These are phyloP conservation scores for Conger conger DNA, from an alignment of 2,113 vertebrate genomes.

Conservation along the genomic window DNA sequence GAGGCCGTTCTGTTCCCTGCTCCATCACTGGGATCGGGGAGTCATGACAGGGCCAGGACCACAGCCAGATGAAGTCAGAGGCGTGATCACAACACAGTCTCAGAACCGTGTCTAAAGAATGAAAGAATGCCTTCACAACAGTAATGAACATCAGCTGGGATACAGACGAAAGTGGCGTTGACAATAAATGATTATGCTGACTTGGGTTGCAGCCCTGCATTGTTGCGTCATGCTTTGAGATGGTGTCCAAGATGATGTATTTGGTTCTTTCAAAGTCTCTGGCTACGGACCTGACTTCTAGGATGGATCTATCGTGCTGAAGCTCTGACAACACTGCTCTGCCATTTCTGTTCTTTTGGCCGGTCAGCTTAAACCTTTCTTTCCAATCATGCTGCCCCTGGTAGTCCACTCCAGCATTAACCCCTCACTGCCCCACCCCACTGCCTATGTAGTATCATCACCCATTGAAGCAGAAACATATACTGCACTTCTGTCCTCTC, in stretches of 20 bases:
- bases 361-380: not conserved
- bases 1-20: not conserved
- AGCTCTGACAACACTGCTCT: constrained; percentile 16
- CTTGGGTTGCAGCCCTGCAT: constrained; percentile 21
- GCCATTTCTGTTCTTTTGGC: constrained; percentile 6
- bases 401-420: too few species aligned
- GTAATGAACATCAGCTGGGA: constrained; percentile 17
- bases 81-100: not conserved
- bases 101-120: constrained; percentile 12
- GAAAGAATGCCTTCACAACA: constrained; percentile 10
- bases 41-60: not conserved
- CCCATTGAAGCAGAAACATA: too few species aligned
- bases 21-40: not conserved
- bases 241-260: constrained; percentile 21
- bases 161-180: constrained; percentile 25
- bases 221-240: constrained; percentile 26
- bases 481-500: too few species aligned
- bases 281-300: not conserved
- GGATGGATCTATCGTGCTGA: constrained; percentile 13
- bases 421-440: too few species aligned
- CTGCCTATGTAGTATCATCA: too few species aligned
- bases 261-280: constrained; percentile 1
- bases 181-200: constrained; percentile 23
- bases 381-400: not conserved
- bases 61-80: constrained; percentile 10